Percentiles rank a stretch among this genome's conserved stretches.
Conservation (phyloP, 1,140 invertebrate genomes). For the Aradophagus sp. region DNA sequence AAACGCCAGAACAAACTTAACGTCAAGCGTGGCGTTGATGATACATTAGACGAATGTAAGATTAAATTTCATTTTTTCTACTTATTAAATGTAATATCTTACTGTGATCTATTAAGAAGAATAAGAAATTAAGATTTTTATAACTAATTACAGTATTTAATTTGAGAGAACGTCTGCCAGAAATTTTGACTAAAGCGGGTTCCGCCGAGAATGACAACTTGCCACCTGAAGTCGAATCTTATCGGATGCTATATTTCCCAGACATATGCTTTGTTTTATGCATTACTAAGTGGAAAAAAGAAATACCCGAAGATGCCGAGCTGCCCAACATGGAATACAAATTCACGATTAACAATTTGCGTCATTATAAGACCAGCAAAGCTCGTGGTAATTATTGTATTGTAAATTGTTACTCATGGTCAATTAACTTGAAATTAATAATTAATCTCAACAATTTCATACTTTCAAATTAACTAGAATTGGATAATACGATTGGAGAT, state of each 20-base stretch:
- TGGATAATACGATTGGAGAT: slow-evolving; percentile 85
- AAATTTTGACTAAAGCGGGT: slow-evolving; percentile 80
- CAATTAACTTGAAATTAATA: too few species aligned
- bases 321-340: slow-evolving; percentile 82
- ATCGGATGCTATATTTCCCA: slow-evolving; percentile 85
- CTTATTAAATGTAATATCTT: slow-evolving; percentile 11
- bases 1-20: slow-evolving; percentile 79
- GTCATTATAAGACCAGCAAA: slow-evolving; percentile 84
- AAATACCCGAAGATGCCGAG: slow-evolving; percentile 74
- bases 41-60: slow-evolving; percentile 80
- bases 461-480: slow-evolving; percentile 74
- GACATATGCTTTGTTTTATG: slow-evolving; percentile 87
- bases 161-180: slow-evolving; percentile 71
- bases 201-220: slow-evolving; percentile 81
- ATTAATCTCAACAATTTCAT: not conserved
- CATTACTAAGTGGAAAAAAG: slow-evolving; percentile 78
- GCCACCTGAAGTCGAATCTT: slow-evolving; percentile 80
- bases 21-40: slow-evolving; percentile 81
- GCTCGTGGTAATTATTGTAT: slow-evolving; percentile 78
- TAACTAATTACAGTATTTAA: slow-evolving; percentile 54
- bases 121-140: too few species aligned
- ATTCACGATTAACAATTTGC: slow-evolving; percentile 80
- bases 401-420: slow-evolving; percentile 10
- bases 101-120: too few species aligned
- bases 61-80: slow-evolving; percentile 3